Percentiles rank a stretch among this genome's conserved stretches.
Conservation (phyloP, 2,797 vertebrate species). For the Chloroceryle amazona region DNA sequence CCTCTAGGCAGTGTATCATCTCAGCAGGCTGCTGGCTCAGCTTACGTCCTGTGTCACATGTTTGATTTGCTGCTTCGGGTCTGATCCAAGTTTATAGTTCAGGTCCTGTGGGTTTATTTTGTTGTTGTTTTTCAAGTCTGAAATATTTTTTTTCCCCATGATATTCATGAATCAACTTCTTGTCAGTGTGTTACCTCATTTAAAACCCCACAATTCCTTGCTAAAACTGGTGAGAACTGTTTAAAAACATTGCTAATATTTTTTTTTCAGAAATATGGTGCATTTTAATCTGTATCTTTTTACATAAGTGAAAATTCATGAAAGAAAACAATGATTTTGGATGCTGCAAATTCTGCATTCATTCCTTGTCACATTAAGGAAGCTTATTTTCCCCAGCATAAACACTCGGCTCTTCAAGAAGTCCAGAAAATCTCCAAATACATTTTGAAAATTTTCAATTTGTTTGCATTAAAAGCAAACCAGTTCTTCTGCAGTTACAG, state of each 20-base stretch:
- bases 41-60: not conserved
- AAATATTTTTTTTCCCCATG: not conserved
- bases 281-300: not conserved
- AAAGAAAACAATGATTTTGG: not conserved
- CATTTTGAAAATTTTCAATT: not conserved
- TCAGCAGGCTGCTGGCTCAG: not conserved
- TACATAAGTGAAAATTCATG: not conserved
- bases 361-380: not conserved
- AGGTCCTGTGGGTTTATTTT: slow-evolving; percentile 23
- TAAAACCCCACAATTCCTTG: not conserved
- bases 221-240: not conserved
- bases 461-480: not conserved
- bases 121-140: not conserved
- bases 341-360: not conserved
- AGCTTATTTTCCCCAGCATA: not conserved
- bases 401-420: not conserved
- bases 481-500: no score
- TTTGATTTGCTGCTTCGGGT: not conserved
- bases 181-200: not conserved
- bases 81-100: not conserved
- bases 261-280: not conserved
- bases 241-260: not conserved
- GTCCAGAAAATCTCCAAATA: not conserved
- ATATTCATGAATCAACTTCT: not conserved
- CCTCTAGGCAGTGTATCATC: not conserved